A percentile compares a stretch with the other conserved stretches of the same genome.
These are phyloP conservation scores for Marmota flaviventris DNA, from an alignment of 2,113 vertebrate species.

Conservation along the genomic window DNA sequence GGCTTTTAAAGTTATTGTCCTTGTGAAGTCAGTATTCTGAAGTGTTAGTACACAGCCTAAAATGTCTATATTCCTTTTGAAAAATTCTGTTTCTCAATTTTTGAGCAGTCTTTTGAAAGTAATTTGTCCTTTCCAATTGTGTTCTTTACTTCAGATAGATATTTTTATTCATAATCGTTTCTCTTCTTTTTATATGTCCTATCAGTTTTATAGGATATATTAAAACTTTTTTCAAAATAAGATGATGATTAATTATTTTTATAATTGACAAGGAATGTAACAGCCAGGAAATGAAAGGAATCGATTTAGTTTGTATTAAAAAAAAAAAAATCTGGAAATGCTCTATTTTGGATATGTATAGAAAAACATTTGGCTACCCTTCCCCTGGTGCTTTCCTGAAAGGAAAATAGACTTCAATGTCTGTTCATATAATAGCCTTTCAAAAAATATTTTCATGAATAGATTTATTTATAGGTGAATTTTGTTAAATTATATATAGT, in stretches of 20 bases:
- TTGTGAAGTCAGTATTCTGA: conserved; percentile 39
- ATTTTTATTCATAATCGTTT: conserved; percentile 55
- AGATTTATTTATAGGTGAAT: conserved; percentile 30
- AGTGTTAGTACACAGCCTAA: conserved; percentile 43
- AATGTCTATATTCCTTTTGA: conserved; percentile 36
- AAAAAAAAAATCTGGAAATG: conserved; percentile 52
- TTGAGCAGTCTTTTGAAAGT: conserved; percentile 51
- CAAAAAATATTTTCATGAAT: conserved; percentile 2
- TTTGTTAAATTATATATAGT: background rate
- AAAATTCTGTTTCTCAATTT: conserved; percentile 55
- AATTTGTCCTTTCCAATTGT: conserved; percentile 36
- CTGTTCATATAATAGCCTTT: conserved; percentile 21
- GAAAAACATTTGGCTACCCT: conserved; percentile 18
- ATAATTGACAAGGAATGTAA: conserved; percentile 41
- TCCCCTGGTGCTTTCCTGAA: conserved; percentile 49
- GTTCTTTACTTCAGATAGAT: conserved; percentile 32
- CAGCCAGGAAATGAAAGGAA: conserved; percentile 28
- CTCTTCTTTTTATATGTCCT: conserved; percentile 40
- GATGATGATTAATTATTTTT: conserved; percentile 55
- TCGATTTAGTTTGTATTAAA: conserved; percentile 50
- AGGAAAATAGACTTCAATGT: background rate
- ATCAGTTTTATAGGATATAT: conserved; percentile 43
- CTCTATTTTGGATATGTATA: background rate
- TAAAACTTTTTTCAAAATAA: conserved; percentile 58
- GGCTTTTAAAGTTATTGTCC: conserved; percentile 31